These are phyloP conservation scores for Brachionus plicatilis DNA, from an alignment of 1,140 invertebrate genomes.

Conservation along the genomic window DNA sequence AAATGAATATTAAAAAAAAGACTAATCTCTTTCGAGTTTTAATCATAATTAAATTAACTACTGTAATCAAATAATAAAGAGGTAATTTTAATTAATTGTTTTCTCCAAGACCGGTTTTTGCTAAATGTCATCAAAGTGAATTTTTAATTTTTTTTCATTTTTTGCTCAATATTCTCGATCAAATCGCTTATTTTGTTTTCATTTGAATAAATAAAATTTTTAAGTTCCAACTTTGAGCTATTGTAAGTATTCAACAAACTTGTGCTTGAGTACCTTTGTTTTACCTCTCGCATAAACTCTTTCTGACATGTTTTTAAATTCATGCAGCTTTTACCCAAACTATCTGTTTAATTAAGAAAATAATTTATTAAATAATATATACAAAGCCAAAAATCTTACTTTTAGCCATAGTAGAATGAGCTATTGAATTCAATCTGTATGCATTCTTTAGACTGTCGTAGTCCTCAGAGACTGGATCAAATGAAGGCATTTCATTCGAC, in stretches of 20 bases:
- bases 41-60: neutral
- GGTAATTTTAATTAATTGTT: neutral
- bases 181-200: slow-evolving; percentile 24
- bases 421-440: neutral
- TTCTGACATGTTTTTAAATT: slow-evolving; percentile 10
- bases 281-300: neutral
- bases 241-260: neutral
- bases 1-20: neutral
- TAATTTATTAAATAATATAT: neutral
- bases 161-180: slow-evolving; percentile 14
- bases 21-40: neutral
- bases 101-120: neutral
- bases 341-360: neutral
- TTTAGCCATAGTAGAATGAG: neutral
- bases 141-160: slow-evolving; percentile 33
- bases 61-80: neutral
- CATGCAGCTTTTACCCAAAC: neutral
- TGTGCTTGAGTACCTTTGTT: slow-evolving; percentile 2
- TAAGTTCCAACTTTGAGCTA: slow-evolving; percentile 10
- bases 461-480: neutral
- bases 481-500: neutral
- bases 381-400: neutral
- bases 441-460: slow-evolving; percentile 27
- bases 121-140: neutral
- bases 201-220: slow-evolving; percentile 1